Evolutionary conservation across 2,113 vertebrate genomes (phyloP).

Genomic region (Myiozetetes cayanensis): DNA sequence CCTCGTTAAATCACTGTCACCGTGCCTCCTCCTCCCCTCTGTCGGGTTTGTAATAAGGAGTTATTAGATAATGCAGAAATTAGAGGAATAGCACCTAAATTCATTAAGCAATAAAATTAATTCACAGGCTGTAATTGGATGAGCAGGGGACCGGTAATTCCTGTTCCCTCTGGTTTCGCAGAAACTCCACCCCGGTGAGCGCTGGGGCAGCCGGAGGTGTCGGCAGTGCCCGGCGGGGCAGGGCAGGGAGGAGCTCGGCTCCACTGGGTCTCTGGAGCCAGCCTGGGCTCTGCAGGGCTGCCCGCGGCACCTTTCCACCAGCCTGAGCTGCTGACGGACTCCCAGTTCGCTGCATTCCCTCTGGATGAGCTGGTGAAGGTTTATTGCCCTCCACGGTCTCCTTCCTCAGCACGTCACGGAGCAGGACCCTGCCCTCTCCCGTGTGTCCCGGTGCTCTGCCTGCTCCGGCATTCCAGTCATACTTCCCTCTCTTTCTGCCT

Average conservation of each 20-base stretch:
- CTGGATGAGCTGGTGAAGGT: neutral
- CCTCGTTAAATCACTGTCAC: neutral
- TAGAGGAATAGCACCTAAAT: constrained; percentile 48
- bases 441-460: neutral
- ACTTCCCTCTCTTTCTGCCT: neutral
- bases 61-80: constrained; percentile 43
- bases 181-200: constrained; percentile 43
- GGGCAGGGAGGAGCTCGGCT: neutral
- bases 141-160: constrained; percentile 65
- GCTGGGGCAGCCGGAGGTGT: neutral
- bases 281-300: neutral
- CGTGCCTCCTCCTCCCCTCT: neutral
- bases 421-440: neutral
- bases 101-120: constrained; percentile 64
- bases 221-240: neutral
- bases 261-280: neutral
- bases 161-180: constrained; percentile 50
- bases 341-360: accelerated
- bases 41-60: neutral
- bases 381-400: neutral
- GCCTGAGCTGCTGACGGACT: accelerated
- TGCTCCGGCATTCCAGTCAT: constrained; percentile 24
- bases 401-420: neutral
- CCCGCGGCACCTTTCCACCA: neutral
- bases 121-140: neutral